A percentile compares a stretch with the other conserved stretches of the same genome.
phyloP scores from a whole-genome alignment of 1,140 invertebrate genomes.

The Belonocnema kinseyi region DNA sequence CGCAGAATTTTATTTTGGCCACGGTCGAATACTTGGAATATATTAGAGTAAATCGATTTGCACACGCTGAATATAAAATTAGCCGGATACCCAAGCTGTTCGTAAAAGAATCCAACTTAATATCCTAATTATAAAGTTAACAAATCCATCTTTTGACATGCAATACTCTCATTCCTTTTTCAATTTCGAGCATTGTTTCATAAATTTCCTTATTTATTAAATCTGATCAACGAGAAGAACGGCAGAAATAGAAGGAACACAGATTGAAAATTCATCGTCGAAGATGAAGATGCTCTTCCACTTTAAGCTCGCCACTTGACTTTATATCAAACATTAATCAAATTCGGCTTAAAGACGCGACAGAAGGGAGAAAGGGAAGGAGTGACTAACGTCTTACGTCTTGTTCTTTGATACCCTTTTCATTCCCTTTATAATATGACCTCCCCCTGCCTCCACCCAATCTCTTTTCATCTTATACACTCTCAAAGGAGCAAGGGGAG shows the following conservation, averaged over 20 bases:
- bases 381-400: conserved; percentile 38
- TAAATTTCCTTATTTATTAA: conserved; percentile 25
- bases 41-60: too few relatives aligned
- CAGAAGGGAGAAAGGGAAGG: conserved; percentile 17
- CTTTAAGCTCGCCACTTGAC: conserved; percentile 26
- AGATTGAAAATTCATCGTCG: conserved; percentile 25
- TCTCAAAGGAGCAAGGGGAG: conserved; percentile 12
- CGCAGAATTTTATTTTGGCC: too few relatives aligned
- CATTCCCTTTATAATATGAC: conserved; percentile 35
- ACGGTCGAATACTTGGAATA: too few relatives aligned
- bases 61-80: too few relatives aligned
- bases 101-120: background rate
- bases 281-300: conserved; percentile 26
- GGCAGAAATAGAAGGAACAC: conserved; percentile 13
- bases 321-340: conserved; percentile 31
- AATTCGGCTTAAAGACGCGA: conserved; percentile 27
- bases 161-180: background rate
- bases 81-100: too few relatives aligned
- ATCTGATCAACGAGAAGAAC: conserved; percentile 17
- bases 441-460: background rate
- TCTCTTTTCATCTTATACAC: conserved; percentile 2
- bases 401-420: conserved; percentile 37
- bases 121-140: background rate
- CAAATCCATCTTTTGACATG: background rate
- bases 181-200: conserved; percentile 23